Percentiles rank a stretch among this genome's conserved stretches.
Evolutionary conservation across 2,888 invertebrate genomes (phyloP).

Genomic region (Busseola fusca): DNA sequence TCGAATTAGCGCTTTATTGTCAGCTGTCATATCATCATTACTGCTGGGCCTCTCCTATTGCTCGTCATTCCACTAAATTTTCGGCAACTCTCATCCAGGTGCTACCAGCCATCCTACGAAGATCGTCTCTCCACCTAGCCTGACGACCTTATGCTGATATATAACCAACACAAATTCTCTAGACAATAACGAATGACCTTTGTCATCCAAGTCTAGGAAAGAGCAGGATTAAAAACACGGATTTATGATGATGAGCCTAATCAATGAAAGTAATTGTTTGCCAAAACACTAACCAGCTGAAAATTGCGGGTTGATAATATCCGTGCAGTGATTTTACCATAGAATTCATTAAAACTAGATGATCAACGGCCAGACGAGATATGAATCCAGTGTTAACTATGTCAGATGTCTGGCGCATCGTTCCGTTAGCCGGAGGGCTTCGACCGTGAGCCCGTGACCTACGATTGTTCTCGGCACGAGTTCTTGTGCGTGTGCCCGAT

Average conservation of each 20-base stretch:
- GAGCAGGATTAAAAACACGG: not conserved
- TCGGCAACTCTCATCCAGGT: too few species aligned
- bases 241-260: not conserved
- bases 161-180: too few species aligned
- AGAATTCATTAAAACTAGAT: not conserved
- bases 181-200: too few species aligned
- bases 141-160: too few species aligned
- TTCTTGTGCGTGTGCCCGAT: not conserved
- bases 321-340: not conserved
- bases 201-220: not conserved
- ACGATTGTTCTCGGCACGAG: slow-evolving; percentile 32
- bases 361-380: slow-evolving; percentile 4
- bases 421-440: slow-evolving; percentile 48
- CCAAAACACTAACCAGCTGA: not conserved
- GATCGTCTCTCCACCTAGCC: too few species aligned
- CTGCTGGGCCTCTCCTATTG: too few species aligned
- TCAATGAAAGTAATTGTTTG: not conserved
- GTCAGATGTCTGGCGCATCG: slow-evolving; percentile 37
- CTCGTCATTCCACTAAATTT: too few species aligned
- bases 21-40: too few species aligned
- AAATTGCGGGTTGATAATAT: not conserved
- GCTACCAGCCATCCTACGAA: too few species aligned
- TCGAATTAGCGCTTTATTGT: too few species aligned
- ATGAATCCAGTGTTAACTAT: slow-evolving; percentile 20
- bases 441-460: slow-evolving; percentile 39